phyloP scores from a whole-genome alignment of 2,113 vertebrate genomes.

The Apodemus sylvaticus region DNA sequence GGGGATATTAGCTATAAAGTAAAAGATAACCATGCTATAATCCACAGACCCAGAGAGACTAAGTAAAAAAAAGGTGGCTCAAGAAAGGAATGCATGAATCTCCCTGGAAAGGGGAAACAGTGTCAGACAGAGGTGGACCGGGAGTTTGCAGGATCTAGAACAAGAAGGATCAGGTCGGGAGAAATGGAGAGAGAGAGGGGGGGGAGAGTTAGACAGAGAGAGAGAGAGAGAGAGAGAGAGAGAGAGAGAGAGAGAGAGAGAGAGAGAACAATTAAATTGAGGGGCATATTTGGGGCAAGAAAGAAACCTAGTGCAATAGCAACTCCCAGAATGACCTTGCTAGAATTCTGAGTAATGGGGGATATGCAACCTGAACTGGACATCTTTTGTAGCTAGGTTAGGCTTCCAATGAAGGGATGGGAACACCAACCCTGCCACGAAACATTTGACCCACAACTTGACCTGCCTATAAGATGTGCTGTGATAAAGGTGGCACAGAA shows the following conservation, averaged over 20 bases:
- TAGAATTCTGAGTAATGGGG: background rate
- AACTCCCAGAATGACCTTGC: background rate
- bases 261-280: background rate
- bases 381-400: background rate
- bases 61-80: background rate
- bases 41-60: background rate
- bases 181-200: background rate
- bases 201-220: background rate
- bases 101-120: background rate
- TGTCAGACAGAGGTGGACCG: background rate
- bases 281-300: background rate
- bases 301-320: background rate
- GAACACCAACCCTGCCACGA: background rate
- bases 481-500: background rate
- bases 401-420: background rate
- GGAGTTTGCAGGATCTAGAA: background rate
- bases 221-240: background rate
- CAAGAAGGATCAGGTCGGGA: background rate
- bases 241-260: background rate
- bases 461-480: background rate
- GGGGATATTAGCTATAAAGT: background rate
- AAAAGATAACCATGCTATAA: background rate
- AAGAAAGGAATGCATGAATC: background rate
- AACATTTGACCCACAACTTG: background rate
- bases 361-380: background rate